Base-by-base conservation (phyloP, 2,113 vertebrate genomes). In the Lichenostomus cassidix region DNA sequence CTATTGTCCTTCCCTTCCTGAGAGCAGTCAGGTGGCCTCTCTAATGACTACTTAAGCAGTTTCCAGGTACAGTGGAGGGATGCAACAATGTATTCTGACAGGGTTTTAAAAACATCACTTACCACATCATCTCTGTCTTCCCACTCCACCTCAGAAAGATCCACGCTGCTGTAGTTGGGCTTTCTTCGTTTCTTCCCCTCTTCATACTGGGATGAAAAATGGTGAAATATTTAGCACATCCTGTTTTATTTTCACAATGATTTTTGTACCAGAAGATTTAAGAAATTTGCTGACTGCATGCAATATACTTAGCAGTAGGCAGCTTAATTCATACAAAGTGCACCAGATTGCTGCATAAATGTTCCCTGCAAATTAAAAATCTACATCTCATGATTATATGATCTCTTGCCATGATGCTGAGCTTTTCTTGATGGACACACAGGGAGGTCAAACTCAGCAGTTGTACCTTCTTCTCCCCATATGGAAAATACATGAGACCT, bases 111-210 rank as follows among this genome's bases (percentile, higher is more conserved):
- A 74, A 58, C 31, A 88, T 73, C 53, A 96, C 98, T 98, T 96
- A 99, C 99, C 98, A 98, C 98, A 86, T 99, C 99, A 29, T 99
- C 99, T 73, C 98, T 98, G 96, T 99, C 99, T 96, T 99, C 99
- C 99, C 99, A 99, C 83, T 99, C 99, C 5, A 99, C 99, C 95
- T 99, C 99, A 2, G 99, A 99, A 87, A 99, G 98, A 97, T 99
- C 99, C 92, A 99, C 99, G 7, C 99, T 99, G 52, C 99, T 99
- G 91, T 99, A 99, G 97, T 99, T 99, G 9, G 99, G 99, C 73
- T 99, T 99, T 88, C 98, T 98, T 87, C 99, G 97, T 96, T 99
- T 99, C 92, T 99, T 99, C 6, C 99, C 99, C 69, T 99, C 99
- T 97, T 99, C 99, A 27, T 99, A 99, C 99, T 99, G 94, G 80